Conservation (phyloP, 2,113 vertebrate species). For the Baryphthengus martii region DNA sequence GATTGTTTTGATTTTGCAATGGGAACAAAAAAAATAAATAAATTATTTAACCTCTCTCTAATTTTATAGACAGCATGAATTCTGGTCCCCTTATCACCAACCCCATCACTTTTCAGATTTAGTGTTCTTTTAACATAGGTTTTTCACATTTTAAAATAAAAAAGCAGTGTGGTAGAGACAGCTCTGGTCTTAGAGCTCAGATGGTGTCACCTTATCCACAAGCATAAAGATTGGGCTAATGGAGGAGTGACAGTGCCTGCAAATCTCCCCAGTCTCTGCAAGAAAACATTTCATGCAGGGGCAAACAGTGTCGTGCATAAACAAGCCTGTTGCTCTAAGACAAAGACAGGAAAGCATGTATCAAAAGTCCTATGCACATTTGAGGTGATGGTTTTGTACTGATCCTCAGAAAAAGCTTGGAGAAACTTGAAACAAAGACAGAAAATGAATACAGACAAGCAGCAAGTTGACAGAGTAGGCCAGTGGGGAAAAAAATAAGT, state of each 20-base stretch:
- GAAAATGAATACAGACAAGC: background rate
- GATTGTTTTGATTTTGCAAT: background rate
- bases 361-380: background rate
- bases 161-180: background rate
- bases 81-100: background rate
- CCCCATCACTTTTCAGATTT: background rate
- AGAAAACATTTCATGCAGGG: background rate
- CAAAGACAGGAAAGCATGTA: background rate
- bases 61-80: background rate
- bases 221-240: background rate
- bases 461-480: background rate
- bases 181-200: background rate
- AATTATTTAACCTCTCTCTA: background rate
- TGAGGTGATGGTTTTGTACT: background rate
- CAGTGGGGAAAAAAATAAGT: background rate
- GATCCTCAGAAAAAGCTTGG: background rate
- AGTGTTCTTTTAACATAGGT: background rate
- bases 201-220: fast-evolving
- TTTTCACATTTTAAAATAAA: background rate
- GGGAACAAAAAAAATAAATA: background rate
- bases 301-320: background rate
- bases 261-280: background rate
- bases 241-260: background rate
- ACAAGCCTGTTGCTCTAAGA: background rate
- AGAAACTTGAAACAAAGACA: conserved; percentile 24